Conservation (phyloP, 2,797 vertebrate species). For the Synanceia verrucosa region DNA sequence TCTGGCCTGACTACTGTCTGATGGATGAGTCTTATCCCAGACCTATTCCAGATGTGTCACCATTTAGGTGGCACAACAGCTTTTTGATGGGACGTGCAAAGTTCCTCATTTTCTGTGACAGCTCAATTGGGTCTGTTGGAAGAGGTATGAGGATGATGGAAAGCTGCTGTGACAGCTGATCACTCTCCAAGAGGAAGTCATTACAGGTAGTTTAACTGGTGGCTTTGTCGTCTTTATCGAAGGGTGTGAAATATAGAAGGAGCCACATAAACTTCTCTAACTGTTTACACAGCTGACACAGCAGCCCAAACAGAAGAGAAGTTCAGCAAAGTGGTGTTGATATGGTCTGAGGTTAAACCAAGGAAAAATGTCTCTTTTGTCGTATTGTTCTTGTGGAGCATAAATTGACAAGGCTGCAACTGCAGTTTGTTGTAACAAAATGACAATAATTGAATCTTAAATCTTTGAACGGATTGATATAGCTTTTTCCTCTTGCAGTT, state of each 20-base stretch:
- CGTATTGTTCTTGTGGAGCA: too few relatives aligned
- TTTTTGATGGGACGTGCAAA: constrained; percentile 46
- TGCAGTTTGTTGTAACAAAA: too few relatives aligned
- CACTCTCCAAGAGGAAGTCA: constrained; percentile 24
- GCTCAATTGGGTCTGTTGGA: constrained; percentile 24
- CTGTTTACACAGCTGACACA: neutral
- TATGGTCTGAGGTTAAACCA: neutral
- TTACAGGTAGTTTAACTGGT: constrained; percentile 25
- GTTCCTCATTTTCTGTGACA: constrained; percentile 16
- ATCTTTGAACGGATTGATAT: too few relatives aligned
- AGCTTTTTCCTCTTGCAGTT: too few relatives aligned
- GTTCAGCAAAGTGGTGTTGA: neutral
- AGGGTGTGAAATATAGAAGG: constrained; percentile 27
- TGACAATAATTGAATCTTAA: too few relatives aligned
- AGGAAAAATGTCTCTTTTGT: too few relatives aligned
- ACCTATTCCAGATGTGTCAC: constrained; percentile 20
- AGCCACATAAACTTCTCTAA: neutral
- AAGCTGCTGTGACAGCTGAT: constrained; percentile 28
- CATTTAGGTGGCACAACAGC: constrained; percentile 23
- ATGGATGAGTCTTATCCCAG: constrained; percentile 24
- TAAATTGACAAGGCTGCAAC: too few relatives aligned
- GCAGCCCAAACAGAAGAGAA: neutral
- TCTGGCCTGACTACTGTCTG: constrained; percentile 12
- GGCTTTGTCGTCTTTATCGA: constrained; percentile 11
- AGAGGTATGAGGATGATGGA: constrained; percentile 14